These are phyloP conservation scores for Catharus ustulatus DNA, from an alignment of 2,797 vertebrate species.

Conservation along the genomic window DNA sequence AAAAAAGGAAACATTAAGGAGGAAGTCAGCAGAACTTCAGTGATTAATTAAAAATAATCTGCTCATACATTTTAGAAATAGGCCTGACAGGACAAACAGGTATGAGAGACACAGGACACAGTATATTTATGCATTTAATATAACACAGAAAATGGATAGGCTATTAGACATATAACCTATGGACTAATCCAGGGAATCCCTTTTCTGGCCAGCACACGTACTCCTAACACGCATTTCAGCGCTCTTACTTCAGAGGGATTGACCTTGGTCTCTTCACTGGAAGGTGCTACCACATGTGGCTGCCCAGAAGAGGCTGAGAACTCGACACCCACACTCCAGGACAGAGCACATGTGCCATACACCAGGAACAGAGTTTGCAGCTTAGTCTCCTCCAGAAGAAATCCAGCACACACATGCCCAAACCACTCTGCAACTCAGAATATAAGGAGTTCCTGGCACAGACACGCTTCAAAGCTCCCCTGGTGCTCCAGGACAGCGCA, in stretches of 20 bases:
- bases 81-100: not conserved
- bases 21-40: not conserved
- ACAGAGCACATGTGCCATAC: not conserved
- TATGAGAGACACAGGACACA: not conserved
- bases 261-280: not conserved
- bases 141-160: not conserved
- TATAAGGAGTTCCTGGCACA: fast-evolving
- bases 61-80: not conserved
- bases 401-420: not conserved
- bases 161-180: fast-evolving
- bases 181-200: not conserved
- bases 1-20: not conserved
- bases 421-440: not conserved
- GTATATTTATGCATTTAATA: not conserved
- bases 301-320: not conserved
- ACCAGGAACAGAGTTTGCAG: not conserved
- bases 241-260: not conserved
- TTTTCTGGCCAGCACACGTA: not conserved
- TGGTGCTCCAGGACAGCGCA: not conserved
- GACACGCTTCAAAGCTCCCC: not conserved
- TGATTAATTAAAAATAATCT: not conserved
- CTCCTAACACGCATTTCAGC: not conserved
- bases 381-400: not conserved
- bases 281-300: not conserved
- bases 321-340: fast-evolving